Base-by-base conservation (phyloP, 2,113 vertebrate species). In the Amblyornis subalaris region DNA sequence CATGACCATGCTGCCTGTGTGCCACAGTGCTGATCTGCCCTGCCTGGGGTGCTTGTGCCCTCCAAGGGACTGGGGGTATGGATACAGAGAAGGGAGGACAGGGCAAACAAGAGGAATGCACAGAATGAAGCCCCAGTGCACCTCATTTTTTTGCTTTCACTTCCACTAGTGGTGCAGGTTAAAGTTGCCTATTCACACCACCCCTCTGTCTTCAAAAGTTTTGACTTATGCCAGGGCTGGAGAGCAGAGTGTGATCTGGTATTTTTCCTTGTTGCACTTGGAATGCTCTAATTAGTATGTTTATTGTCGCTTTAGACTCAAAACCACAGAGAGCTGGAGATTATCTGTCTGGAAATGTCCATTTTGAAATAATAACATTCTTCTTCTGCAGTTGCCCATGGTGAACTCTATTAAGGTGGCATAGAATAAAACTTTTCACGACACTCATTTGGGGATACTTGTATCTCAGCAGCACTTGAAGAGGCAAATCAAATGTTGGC, bases 401-500 rank as follows among this genome's bases (percentile, higher is more conserved):
- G 78, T 85, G 81, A 84, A 60, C 33, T 82, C 48, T 60, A 11
- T 74, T 91, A 89, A 72, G 36, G 14, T 10, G 4, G 23, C 31
- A 50, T 25, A 60, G 78, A 75, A 79, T 75, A 62, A 71, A 90
- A 82, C 48, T 82, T 91, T 75, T 65, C 62, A n/a, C 25, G 76
- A 26, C 4, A 6, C 21, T 91, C 40, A 38, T 94, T 90, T 90
- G 95, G 62, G 82, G 50, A 92, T 94, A 57, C 45, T 84, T 94
- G 47, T 83, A 51, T 86, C 86, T 89, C 55, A 70, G 91, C 83
- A 89, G 86, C 47, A 42, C 64, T 12, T 77, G 47, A 92, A 94
- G 72, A 70, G 55, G 47, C 35, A 86, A 88, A 92, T 92, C 50
- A 92, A 95, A 84, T 75, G 45, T 94, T 92, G 76, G 76, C 38